Conservation (phyloP, 2,113 vertebrate genomes). For the Picathartes gymnocephalus region DNA sequence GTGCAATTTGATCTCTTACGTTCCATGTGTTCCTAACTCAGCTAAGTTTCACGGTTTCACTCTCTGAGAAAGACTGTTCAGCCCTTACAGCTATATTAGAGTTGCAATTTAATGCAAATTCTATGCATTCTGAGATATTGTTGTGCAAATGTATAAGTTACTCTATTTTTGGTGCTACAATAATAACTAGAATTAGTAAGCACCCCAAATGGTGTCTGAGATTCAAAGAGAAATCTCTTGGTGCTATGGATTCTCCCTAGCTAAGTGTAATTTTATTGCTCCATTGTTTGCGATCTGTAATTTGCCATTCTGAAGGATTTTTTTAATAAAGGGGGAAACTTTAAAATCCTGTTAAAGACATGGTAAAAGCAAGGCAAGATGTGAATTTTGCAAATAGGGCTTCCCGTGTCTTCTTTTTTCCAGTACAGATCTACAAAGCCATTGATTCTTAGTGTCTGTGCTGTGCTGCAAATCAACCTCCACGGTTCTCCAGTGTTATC, state of each 20-base stretch:
- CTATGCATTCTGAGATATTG: background rate
- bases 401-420: background rate
- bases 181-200: background rate
- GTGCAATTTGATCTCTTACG: background rate
- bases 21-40: background rate
- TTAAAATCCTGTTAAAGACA: background rate
- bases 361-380: background rate
- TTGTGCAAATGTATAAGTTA: background rate
- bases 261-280: background rate
- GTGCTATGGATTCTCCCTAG: background rate
- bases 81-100: background rate
- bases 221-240: background rate
- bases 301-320: background rate
- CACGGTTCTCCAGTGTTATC: accelerated
- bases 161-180: background rate
- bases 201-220: background rate
- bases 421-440: background rate
- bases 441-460: background rate
- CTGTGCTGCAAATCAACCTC: background rate
- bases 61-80: background rate
- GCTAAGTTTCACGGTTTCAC: background rate
- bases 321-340: background rate
- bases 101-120: background rate
- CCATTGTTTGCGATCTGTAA: background rate
- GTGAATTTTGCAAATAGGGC: background rate